Percentiles rank a stretch among this genome's conserved stretches.
phyloP scores from a whole-genome alignment of 1,140 invertebrate species.

The Laupala kohalensis region DNA sequence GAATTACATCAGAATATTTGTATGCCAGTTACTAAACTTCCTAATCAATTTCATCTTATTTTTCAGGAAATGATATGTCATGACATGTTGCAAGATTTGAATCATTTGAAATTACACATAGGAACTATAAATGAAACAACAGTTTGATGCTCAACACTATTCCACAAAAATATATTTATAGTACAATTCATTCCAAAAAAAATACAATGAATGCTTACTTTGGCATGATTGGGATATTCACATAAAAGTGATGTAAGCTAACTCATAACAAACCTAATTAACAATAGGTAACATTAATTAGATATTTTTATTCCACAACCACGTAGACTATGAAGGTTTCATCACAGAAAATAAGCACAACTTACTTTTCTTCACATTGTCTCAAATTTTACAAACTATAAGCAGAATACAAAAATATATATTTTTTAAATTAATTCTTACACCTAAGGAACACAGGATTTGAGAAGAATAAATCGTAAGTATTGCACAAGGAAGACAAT shows the following conservation, averaged over 20 bases:
- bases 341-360: not conserved
- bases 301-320: not conserved
- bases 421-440: not conserved
- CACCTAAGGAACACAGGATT: not conserved
- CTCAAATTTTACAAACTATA: not conserved
- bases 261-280: not conserved
- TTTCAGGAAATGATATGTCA: no score
- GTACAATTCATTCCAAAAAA: not conserved
- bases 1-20: no score
- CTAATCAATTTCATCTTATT: no score
- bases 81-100: not conserved
- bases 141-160: constrained; percentile 3
- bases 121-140: not conserved
- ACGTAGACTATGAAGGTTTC: not conserved
- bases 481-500: not conserved
- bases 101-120: not conserved
- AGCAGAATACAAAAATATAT: not conserved
- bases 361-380: not conserved
- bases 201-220: not conserved
- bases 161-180: constrained; percentile 8
- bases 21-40: no score
- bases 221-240: no score
- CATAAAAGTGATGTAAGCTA: not conserved
- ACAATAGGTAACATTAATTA: not conserved
- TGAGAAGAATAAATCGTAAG: not conserved